phyloP scores from a whole-genome alignment of 1,140 invertebrate species.

The Caenorhabditis remanei region DNA sequence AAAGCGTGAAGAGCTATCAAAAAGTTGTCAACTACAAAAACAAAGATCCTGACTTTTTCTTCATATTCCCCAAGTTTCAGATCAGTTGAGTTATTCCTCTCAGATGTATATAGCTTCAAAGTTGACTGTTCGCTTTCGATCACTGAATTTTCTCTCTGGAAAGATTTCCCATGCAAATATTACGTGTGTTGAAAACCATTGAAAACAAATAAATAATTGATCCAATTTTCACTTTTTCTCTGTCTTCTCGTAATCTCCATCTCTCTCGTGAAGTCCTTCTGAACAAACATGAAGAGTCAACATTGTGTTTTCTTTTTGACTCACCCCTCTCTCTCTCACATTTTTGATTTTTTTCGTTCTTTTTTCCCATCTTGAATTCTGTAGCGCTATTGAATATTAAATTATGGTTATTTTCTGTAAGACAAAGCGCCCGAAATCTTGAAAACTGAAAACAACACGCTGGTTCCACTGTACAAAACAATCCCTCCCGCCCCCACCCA shows the following conservation, averaged over 20 bases:
- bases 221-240: not conserved
- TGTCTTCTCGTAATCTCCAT: not conserved
- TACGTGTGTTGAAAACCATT: not conserved
- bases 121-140: no score
- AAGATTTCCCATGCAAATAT: not conserved
- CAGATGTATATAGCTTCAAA: no score
- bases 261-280: slow-evolving; percentile 21
- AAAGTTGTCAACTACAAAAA: no score
- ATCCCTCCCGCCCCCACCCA: not conserved
- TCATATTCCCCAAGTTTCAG: no score
- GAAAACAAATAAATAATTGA: slow-evolving; percentile 36
- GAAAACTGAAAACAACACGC: not conserved
- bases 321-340: not conserved
- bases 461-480: slow-evolving; percentile 50
- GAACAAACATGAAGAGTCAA: slow-evolving; percentile 40
- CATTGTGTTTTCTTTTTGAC: slow-evolving; percentile 23
- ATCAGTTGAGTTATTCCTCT: no score
- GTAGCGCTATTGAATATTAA: not conserved
- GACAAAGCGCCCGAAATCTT: not conserved
- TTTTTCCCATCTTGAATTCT: not conserved
- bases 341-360: not conserved
- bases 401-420: not conserved
- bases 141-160: no score
- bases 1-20: no score
- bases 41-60: no score